Evolutionary conservation across 2,113 vertebrate genomes (phyloP), one percentile per base, ranked within the genome.

Genomic region (Oxyruncus cristatus): DNA sequence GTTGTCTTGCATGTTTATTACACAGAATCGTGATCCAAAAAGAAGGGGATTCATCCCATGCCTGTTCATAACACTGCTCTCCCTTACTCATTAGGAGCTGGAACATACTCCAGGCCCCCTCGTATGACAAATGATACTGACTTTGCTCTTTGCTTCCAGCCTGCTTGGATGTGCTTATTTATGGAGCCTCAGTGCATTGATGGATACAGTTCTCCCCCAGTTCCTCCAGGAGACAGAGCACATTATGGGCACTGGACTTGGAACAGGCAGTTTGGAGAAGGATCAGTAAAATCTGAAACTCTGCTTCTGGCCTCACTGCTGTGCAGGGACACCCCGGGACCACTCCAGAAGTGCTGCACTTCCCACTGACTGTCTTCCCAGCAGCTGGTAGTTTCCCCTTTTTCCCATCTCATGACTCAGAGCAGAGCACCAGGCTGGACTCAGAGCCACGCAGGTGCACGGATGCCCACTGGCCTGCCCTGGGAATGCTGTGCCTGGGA

Each of bases 1-100:
- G 92, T 85, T 79, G 93, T 95, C 90, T 68, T 75, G 88, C 68
- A 37, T 94, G 94, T 93, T 97, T 97, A 95, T 96, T 93, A 67
- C 70, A 90, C 85, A 66, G 94, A 94, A 74, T 71, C 76, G 7
- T 9, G 67, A 87, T 90, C 95, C 94, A 92, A 93, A 93, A 95
- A 86, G 94, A 92, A 93, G 84, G 66, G 86, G 91, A 72, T 94
- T 85, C 92, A 78, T 81, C 89, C 92, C 87, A 37, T 93, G 87
- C 61, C 81, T 96, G 52, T 89, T 94, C 93, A 58, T 85, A 88
- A 92, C 71, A 74, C 84, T 76, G 77, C 71, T 80, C 78, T 90
- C 53, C 72, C 52, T 55, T 67, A 58, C 4, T 5, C 89, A 58
- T 61, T 74, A 90, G 0, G 11, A 94, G 95, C 86, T 93, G 89